phyloP scores from a whole-genome alignment of 2,113 vertebrate genomes.

The Phalacrocorax pelagicus region DNA sequence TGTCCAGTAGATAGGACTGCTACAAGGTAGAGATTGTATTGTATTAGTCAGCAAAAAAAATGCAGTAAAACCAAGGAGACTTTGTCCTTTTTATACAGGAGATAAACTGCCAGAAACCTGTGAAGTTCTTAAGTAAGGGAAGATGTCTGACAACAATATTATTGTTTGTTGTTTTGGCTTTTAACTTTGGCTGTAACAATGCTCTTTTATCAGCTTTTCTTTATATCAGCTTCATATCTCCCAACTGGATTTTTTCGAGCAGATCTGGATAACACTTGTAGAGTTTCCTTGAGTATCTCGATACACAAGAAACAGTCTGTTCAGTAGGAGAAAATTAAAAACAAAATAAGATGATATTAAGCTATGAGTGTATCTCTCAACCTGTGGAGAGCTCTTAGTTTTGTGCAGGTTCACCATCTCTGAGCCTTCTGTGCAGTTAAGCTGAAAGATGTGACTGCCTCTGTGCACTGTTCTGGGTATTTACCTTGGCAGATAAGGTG shows the following conservation, averaged over 20 bases:
- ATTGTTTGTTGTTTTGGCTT: background rate
- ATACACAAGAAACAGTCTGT: background rate
- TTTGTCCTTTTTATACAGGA: accelerated
- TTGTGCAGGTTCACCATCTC: background rate
- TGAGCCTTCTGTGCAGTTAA: background rate
- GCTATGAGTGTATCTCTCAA: background rate
- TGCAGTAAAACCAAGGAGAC: background rate
- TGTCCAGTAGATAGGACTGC: background rate
- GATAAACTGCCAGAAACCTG: background rate
- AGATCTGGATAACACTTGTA: background rate
- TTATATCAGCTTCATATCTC: background rate
- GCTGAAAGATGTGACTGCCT: background rate
- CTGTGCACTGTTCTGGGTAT: background rate
- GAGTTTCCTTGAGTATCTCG: background rate
- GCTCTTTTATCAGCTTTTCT: background rate
- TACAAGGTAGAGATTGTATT: background rate
- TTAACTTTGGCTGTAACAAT: background rate
- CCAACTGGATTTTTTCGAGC: background rate
- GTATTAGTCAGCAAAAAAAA: background rate
- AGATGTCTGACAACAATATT: background rate
- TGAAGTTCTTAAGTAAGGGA: background rate
- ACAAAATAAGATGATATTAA: background rate
- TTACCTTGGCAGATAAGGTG: background rate
- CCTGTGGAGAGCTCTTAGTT: background rate
- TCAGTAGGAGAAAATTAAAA: background rate